Base-by-base conservation (phyloP, 1,140 invertebrate genomes). In the Dreissena polymorpha region DNA sequence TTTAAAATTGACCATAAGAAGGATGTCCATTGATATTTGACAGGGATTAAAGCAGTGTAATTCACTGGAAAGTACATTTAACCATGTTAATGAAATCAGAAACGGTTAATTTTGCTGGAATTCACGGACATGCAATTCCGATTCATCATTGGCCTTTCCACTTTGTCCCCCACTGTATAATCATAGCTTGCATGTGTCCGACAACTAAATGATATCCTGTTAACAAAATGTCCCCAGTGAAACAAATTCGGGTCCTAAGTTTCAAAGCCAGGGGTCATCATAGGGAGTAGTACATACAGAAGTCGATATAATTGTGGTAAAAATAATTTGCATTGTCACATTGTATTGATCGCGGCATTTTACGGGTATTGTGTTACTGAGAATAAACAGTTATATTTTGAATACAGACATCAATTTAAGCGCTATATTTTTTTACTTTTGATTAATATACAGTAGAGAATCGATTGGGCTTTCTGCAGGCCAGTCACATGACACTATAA, bases 41-140 rank as follows among this genome's bases (percentile, higher is more conserved):
- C 76, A 78, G 65, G 50, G 57, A 78, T 64, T 70, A 64, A 78
- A 78, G 53, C 27, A 78, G 76, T 70, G 53, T 69, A 78, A 68
- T 70, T 55, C 53, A 78, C 21, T 23, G 55, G 23, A 57, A n/a
- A 78, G 57, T 68, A 49, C 68, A 60, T 78, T 53, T 49, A 57
- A 53, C 67, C 65, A 78, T 70, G 67, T 69, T 78, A 78, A 78
- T 78, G 76, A 78, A 78, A 78, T 78, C 69, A 70, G 76, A 78
- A 78, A 78, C 76, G 76, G n/a, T 29, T 78, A 78, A 78, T 78
- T 78, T 78, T 16, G 21, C 12, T 21, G 76, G 76, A 78, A 78
- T 78, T 64, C 69, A 53, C 69, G 69, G 69, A 69, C 68, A 69
- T 64, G 68, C 16, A n/a, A 18, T n/a, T 60, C 21, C 21, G 57